Evolutionary conservation across 2,888 invertebrate species (phyloP).

Genomic region (Perithous albicinctus): DNA sequence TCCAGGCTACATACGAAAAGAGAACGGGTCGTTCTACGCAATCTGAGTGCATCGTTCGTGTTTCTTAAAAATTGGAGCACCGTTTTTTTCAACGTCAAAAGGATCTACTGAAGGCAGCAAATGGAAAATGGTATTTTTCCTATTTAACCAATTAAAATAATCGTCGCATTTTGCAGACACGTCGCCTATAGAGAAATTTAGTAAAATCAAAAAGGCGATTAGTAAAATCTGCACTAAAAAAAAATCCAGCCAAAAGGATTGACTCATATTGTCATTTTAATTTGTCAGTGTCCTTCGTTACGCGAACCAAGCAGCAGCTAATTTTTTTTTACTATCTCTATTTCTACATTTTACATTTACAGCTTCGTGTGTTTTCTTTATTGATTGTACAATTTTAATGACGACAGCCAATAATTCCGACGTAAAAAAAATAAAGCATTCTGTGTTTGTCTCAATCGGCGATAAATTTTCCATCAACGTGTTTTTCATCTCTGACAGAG

Average conservation of each 20-base stretch:
- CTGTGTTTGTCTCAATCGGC: background rate
- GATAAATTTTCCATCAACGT: conserved; percentile 9
- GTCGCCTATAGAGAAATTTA: no score
- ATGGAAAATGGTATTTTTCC: no score
- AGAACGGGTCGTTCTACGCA: conserved; percentile 86
- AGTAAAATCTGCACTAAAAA: no score
- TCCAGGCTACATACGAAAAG: conserved; percentile 92
- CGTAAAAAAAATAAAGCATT: background rate
- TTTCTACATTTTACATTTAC: conserved; percentile 30
- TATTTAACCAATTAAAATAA: no score
- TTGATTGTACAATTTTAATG: conserved; percentile 17
- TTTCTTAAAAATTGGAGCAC: background rate
- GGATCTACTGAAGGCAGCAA: background rate
- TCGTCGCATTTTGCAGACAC: no score
- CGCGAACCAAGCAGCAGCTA: no score
- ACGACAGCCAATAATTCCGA: background rate
- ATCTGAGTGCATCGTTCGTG: conserved; percentile 71
- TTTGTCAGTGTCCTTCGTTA: no score
- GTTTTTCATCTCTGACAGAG: conserved; percentile 48
- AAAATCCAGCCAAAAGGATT: no score
- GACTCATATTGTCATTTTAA: no score
- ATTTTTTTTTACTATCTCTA: background rate
- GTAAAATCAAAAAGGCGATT: no score
- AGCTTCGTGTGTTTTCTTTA: background rate
- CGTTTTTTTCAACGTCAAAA: background rate